Evolutionary conservation across 2,888 invertebrate genomes (phyloP).

Genomic region (Drosophila melanosoma): DNA sequence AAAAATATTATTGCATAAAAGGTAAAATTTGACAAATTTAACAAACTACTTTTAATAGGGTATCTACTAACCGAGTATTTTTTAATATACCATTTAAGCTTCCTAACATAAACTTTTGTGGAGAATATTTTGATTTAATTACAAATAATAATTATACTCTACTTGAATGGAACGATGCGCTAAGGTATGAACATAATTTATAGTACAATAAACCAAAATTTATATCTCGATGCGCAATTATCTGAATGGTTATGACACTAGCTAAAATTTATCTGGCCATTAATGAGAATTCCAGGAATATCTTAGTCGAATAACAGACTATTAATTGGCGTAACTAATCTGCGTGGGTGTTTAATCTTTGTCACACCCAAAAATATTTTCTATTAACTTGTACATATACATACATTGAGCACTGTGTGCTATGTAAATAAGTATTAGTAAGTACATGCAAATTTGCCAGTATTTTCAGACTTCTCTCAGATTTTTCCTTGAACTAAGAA

Average conservation of each 20-base stretch:
- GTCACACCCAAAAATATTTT: slow-evolving; percentile 4
- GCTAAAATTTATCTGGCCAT: not conserved
- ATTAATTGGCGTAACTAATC: slow-evolving; percentile 16
- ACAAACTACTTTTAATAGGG: too few species aligned
- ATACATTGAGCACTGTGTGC: not conserved
- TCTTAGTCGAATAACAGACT: not conserved
- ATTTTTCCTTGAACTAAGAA: slow-evolving; percentile 32
- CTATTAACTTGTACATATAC: slow-evolving; percentile 1
- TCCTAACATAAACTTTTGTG: not conserved
- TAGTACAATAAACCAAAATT: not conserved
- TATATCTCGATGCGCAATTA: not conserved
- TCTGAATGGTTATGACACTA: not conserved
- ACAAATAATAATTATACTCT: not conserved
- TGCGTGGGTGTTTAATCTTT: slow-evolving; percentile 4
- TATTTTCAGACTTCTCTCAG: slow-evolving; percentile 31
- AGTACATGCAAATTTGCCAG: slow-evolving; percentile 12
- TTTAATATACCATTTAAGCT: not conserved
- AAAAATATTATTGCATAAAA: not conserved
- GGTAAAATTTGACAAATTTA: not conserved
- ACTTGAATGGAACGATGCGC: not conserved
- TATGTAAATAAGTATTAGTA: slow-evolving; percentile 12
- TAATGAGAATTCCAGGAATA: slow-evolving; percentile 1
- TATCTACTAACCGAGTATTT: not conserved
- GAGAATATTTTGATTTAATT: not conserved
- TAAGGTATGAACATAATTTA: not conserved